Conservation (phyloP, 2,797 vertebrate genomes). For the Enteromius paludinosus region DNA sequence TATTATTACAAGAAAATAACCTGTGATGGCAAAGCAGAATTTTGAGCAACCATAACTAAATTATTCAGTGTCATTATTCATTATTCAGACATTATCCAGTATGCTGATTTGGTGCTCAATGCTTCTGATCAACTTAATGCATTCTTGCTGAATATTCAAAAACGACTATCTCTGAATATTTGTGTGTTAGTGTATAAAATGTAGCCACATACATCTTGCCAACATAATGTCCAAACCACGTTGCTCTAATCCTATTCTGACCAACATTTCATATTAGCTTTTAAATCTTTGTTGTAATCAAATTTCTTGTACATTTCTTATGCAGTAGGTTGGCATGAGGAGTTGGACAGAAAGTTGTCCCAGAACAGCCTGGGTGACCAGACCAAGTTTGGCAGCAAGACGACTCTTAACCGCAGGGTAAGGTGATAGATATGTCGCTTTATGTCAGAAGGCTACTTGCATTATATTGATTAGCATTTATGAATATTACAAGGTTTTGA, state of each 20-base stretch:
- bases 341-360: conserved; percentile 91
- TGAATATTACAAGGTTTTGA: neutral
- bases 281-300: neutral
- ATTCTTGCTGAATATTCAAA: neutral
- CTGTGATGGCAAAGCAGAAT: neutral
- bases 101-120: neutral
- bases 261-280: neutral
- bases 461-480: neutral
- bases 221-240: neutral
- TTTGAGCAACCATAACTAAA: neutral
- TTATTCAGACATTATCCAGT: neutral
- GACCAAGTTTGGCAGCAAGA: conserved; percentile 93
- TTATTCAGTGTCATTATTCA: too few species aligned
- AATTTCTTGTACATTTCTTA: conserved; percentile 13
- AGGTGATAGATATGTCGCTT: conserved; percentile 59
- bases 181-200: neutral
- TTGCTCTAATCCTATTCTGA: neutral
- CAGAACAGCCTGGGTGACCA: conserved; percentile 93
- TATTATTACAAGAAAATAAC: neutral
- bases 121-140: neutral
- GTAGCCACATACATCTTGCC: neutral
- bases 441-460: neutral
- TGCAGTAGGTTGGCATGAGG: conserved; percentile 87
- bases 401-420: conserved; percentile 90
- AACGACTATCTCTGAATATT: neutral